Percentiles rank a stretch among this genome's conserved stretches.
phyloP scores from a whole-genome alignment of 2,888 invertebrate species.

The Agrochola lota region DNA sequence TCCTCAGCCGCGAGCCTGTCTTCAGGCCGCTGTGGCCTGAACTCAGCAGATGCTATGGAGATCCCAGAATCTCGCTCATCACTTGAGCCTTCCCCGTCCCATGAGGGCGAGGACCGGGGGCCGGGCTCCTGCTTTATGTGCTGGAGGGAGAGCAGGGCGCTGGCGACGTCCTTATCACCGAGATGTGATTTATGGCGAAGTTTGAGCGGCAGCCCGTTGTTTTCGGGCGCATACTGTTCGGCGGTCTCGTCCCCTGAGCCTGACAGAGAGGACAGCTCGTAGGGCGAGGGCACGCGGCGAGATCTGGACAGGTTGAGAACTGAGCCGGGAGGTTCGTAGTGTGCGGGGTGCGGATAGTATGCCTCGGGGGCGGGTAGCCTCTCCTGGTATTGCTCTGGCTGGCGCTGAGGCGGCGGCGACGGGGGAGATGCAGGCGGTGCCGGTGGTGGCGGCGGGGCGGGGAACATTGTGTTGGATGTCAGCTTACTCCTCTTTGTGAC shows the following conservation, averaged over 20 bases:
- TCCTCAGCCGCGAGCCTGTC: constrained; percentile 87
- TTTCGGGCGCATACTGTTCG: constrained; percentile 91
- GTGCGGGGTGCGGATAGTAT: constrained; percentile 89
- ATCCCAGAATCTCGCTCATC: constrained; percentile 97
- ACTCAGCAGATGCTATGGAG: constrained; percentile 94
- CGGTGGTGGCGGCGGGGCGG: constrained; percentile 89
- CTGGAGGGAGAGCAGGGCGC: constrained; percentile 95
- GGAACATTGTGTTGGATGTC: constrained; percentile 88
- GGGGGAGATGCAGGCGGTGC: constrained; percentile 87
- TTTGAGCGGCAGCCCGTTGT: constrained; percentile 96
- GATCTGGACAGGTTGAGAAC: constrained; percentile 94
- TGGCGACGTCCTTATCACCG: constrained; percentile 97
- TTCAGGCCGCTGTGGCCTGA: constrained; percentile 85
- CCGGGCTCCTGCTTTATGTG: constrained; percentile 97
- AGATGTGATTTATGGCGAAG: constrained; percentile 97
- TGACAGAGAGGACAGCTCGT: constrained; percentile 94
- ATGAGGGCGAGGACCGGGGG: constrained; percentile 94
- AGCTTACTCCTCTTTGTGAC: constrained; percentile 93
- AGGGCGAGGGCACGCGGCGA: constrained; percentile 93
- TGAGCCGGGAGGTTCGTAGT: constrained; percentile 91
- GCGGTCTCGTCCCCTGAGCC: constrained; percentile 90
- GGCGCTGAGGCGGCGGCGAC: constrained; percentile 90
- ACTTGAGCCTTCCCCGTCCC: constrained; percentile 97
- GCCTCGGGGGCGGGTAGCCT: constrained; percentile 86
- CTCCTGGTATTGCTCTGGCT: constrained; percentile 88